A percentile compares a stretch with the other conserved stretches of the same genome.
phyloP scores from a whole-genome alignment of 2,888 invertebrate genomes.

The Cataglyphis livida region DNA sequence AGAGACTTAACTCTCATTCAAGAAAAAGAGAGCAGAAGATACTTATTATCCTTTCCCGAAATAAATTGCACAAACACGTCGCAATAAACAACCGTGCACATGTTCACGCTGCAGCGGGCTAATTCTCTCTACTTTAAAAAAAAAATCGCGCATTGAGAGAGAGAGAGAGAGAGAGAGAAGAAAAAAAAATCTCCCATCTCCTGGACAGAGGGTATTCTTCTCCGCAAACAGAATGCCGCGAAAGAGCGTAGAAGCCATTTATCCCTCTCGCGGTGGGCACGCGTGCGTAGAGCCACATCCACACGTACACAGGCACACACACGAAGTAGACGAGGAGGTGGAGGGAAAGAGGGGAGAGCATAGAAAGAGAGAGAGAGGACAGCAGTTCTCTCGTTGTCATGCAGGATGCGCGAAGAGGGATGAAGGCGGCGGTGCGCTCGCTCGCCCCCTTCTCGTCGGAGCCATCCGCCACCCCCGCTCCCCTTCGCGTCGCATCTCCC shows the following conservation, averaged over 20 bases:
- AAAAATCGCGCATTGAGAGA: slow-evolving; percentile 27
- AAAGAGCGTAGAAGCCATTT: slow-evolving; percentile 62
- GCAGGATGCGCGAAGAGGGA: slow-evolving; percentile 82
- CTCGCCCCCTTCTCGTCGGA: slow-evolving; percentile 25
- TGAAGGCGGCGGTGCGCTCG: slow-evolving; percentile 74
- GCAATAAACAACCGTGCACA: slow-evolving; percentile 31
- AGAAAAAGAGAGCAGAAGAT: not conserved
- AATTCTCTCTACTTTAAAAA: slow-evolving; percentile 29
- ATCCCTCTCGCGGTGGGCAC: slow-evolving; percentile 56
- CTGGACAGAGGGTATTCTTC: slow-evolving; percentile 24
- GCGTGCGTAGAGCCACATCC: slow-evolving; percentile 58
- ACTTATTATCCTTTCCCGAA: slow-evolving; percentile 3
- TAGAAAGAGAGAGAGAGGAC: slow-evolving; percentile 43
- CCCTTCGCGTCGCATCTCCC: not conserved
- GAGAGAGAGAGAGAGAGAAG: not conserved
- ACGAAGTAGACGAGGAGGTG: not conserved
- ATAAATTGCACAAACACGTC: slow-evolving; percentile 5
- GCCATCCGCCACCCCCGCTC: slow-evolving; percentile 41
- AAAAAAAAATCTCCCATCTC: slow-evolving; percentile 8
- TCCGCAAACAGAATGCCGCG: slow-evolving; percentile 19
- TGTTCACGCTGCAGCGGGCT: slow-evolving; percentile 16
- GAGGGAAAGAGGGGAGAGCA: slow-evolving; percentile 8
- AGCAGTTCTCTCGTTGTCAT: slow-evolving; percentile 81
- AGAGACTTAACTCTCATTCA: not conserved
- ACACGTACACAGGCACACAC: slow-evolving; percentile 22